These are phyloP conservation scores for Galleria mellonella DNA, from an alignment of 1,140 invertebrate species.

Conservation along the genomic window DNA sequence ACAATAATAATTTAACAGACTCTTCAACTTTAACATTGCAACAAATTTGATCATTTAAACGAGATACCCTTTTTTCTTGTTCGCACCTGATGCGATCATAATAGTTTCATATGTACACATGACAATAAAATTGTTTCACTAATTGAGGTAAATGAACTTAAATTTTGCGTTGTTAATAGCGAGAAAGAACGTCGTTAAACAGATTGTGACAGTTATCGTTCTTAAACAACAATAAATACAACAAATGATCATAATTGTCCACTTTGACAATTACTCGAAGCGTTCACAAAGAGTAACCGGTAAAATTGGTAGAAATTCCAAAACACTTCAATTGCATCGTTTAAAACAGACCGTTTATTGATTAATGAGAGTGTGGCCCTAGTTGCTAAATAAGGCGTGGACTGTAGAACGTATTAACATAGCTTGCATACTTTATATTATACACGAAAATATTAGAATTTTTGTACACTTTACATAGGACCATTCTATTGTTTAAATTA, in stretches of 20 bases:
- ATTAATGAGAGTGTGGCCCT: slow-evolving; percentile 42
- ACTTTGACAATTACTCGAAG: slow-evolving; percentile 19
- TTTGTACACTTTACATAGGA: too few relatives aligned
- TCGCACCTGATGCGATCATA: too few relatives aligned
- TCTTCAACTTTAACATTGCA: too few relatives aligned
- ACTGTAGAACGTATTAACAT: slow-evolving; percentile 48
- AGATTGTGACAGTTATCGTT: slow-evolving; percentile 19
- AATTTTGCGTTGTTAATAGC: too few relatives aligned
- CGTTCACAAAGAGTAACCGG: slow-evolving; percentile 3
- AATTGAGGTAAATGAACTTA: too few relatives aligned
- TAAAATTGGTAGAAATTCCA: slow-evolving; percentile 22
- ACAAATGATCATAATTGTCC: slow-evolving; percentile 24
- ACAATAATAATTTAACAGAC: too few relatives aligned
- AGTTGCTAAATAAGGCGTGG: slow-evolving; percentile 51
- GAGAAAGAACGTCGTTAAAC: slow-evolving; percentile 12
- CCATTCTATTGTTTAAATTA: too few relatives aligned
- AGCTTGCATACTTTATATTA: not conserved
- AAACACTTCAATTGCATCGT: slow-evolving; percentile 16
- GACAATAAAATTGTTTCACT: too few relatives aligned
- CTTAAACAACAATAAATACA: slow-evolving; percentile 24
- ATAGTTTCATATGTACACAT: too few relatives aligned
- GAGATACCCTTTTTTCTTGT: too few relatives aligned
- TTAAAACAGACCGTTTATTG: slow-evolving; percentile 47
- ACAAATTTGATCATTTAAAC: too few relatives aligned
- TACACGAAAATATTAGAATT: too few relatives aligned